These are phyloP conservation scores for Periophthalmus modestus DNA, from an alignment of 2,113 vertebrate species.

Conservation along the genomic window DNA sequence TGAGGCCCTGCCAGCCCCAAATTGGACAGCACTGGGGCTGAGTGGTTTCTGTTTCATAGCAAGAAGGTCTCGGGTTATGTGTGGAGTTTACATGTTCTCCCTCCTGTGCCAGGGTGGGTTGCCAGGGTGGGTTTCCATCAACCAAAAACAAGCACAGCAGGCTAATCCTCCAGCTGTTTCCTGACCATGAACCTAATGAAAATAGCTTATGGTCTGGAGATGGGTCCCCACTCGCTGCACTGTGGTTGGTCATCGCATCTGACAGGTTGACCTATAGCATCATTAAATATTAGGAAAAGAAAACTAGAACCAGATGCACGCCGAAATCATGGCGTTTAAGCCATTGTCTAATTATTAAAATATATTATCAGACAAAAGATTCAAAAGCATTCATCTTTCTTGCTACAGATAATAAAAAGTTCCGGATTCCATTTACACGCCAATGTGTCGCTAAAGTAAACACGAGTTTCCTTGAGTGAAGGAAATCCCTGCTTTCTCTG, in stretches of 20 bases:
- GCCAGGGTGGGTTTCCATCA: not conserved
- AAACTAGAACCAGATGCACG: too few species aligned
- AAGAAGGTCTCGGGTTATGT: too few species aligned
- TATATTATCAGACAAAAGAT: not conserved
- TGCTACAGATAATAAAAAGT: not conserved
- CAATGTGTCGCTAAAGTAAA: conserved; percentile 39
- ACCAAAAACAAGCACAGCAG: not conserved
- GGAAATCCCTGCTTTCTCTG: conserved; percentile 54
- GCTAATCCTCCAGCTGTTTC: not conserved
- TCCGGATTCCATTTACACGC: conserved; percentile 36
- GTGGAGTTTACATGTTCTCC: not conserved
- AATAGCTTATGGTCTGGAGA: not conserved
- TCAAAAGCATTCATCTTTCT: not conserved
- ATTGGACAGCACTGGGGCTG: too few species aligned
- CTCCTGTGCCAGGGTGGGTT: too few species aligned
- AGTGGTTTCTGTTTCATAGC: too few species aligned
- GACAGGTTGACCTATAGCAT: not conserved
- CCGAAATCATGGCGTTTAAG: not conserved
- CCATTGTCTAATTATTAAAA: not conserved
- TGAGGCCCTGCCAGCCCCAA: too few species aligned
- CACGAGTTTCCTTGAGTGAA: conserved; percentile 36
- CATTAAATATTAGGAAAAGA: not conserved
- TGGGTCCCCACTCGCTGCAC: not conserved
- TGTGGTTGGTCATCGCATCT: not conserved
- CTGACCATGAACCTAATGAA: not conserved